Evolutionary conservation across 2,797 vertebrate species (phyloP).

Genomic region (Malacoraja senta): DNA sequence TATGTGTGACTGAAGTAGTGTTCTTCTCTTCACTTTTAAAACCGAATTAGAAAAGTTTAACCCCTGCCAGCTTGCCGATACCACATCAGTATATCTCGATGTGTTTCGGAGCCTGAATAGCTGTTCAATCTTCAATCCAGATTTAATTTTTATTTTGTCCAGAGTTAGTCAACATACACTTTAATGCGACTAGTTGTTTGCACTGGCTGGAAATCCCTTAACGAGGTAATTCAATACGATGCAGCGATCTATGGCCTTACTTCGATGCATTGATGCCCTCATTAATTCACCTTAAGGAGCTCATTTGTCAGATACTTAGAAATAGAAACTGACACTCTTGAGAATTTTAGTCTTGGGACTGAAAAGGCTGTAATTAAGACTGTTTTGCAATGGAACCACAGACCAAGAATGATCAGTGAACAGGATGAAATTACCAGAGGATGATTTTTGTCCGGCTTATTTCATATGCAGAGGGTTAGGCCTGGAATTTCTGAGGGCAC

Average conservation of each 20-base stretch:
- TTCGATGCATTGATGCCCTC: background rate
- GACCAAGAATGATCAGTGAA: background rate
- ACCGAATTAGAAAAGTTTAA: background rate
- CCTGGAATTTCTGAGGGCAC: background rate
- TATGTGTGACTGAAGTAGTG: background rate
- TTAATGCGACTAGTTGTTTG: background rate
- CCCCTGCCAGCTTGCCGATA: background rate
- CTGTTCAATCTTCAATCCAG: background rate
- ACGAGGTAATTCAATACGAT: background rate
- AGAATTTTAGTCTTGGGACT: conserved; percentile 11
- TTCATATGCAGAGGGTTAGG: background rate
- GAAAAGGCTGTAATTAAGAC: background rate
- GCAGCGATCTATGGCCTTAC: background rate
- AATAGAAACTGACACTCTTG: background rate
- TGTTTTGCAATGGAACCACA: background rate
- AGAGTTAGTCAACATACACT: background rate
- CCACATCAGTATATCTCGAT: background rate
- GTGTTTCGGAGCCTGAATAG: background rate
- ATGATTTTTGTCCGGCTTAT: background rate
- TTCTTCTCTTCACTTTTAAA: background rate
- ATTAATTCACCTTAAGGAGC: conserved; percentile 23
- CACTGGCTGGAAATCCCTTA: background rate
- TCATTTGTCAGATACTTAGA: conserved; percentile 16
- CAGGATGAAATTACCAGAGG: background rate
- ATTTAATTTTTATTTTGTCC: background rate